Evolutionary conservation across 2,888 invertebrate genomes (phyloP).

Genomic region (Sclerodermus sp.): DNA sequence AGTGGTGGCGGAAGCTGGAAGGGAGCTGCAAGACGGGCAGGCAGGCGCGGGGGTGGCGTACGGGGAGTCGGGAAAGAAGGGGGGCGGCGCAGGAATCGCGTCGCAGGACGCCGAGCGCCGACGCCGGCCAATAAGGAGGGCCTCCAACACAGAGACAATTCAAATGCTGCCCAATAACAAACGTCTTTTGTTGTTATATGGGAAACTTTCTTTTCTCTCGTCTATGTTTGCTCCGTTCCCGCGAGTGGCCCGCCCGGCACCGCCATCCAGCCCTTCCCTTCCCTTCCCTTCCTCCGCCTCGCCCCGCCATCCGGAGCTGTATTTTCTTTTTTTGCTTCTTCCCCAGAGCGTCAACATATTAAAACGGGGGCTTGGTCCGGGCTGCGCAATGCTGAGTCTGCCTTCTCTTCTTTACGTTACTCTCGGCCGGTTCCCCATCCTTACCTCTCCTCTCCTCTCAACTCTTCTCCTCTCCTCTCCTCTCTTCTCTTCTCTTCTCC

Average conservation of each 20-base stretch:
- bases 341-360: constrained; percentile 48
- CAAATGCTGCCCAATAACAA: constrained; percentile 57
- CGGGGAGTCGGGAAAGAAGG: neutral
- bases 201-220: constrained; percentile 49
- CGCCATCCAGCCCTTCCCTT: constrained; percentile 11
- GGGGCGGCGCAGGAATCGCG: constrained; percentile 44
- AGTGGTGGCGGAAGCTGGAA: too few relatives aligned
- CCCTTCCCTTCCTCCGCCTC: constrained; percentile 6
- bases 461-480: constrained; percentile 2
- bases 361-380: constrained; percentile 39
- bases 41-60: constrained; percentile 2
- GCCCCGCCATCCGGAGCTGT: constrained; percentile 4
- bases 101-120: constrained; percentile 38
- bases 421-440: neutral
- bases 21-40: neutral
- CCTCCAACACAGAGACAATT: constrained; percentile 54
- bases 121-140: constrained; percentile 52
- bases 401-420: constrained; percentile 20
- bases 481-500: constrained; percentile 10
- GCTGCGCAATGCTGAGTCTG: constrained; percentile 48
- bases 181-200: constrained; percentile 57
- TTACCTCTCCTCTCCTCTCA: neutral
- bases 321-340: constrained; percentile 12
- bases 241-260: constrained; percentile 6
- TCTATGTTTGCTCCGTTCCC: constrained; percentile 42